Evolutionary conservation across 2,113 vertebrate species (phyloP).

Genomic region (Oriolus oriolus): DNA sequence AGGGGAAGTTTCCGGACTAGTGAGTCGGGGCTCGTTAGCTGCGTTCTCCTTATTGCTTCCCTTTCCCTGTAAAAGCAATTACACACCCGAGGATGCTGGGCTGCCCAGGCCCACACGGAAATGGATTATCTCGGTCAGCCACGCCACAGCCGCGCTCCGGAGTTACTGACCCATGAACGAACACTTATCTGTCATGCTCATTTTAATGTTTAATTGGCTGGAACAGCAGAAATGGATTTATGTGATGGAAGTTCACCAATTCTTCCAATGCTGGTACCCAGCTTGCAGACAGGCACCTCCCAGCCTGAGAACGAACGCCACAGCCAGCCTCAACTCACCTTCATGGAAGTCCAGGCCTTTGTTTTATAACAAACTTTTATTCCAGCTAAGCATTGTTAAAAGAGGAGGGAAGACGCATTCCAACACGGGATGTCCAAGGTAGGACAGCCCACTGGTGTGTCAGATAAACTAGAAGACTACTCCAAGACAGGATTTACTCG

Average conservation of each 20-base stretch:
- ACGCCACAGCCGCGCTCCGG: not conserved
- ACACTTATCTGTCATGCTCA: conserved; percentile 21
- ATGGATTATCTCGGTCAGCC: not conserved
- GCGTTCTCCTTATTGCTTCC: conserved; percentile 30
- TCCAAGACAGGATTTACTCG: not conserved
- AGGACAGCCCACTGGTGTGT: not conserved
- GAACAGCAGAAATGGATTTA: not conserved
- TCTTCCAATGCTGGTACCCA: not conserved
- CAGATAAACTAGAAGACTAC: not conserved
- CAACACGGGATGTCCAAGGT: not conserved
- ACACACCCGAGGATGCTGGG: not conserved
- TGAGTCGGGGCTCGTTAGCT: not conserved
- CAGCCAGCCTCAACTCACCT: not conserved
- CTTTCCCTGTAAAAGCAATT: conserved; percentile 15
- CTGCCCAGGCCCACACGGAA: not conserved
- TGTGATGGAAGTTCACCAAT: not conserved
- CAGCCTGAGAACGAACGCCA: accelerated
- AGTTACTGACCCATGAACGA: conserved; percentile 25
- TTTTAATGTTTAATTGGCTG: conserved; percentile 39
- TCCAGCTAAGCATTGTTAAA: not conserved
- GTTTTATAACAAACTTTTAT: not conserved
- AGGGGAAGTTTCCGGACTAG: conserved; percentile 34
- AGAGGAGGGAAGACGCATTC: not conserved
- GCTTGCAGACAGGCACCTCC: not conserved
- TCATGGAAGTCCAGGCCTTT: not conserved